These are phyloP conservation scores for Pangasianodon hypophthalmus DNA, from an alignment of 2,113 vertebrate genomes.

Conservation along the genomic window DNA sequence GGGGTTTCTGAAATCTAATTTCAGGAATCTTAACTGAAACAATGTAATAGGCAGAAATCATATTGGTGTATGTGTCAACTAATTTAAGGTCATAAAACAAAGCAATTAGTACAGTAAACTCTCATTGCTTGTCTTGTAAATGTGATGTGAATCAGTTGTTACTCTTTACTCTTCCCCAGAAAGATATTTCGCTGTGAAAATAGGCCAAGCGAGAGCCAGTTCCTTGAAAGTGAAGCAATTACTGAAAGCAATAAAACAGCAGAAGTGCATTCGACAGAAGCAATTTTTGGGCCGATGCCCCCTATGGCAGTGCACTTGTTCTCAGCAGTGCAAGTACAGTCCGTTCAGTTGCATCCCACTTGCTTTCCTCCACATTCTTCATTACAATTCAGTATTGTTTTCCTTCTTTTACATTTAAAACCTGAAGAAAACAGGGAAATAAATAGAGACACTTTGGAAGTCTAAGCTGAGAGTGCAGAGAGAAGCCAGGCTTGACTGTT, in stretches of 20 bases:
- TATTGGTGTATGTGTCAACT: background rate
- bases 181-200: slow-evolving; percentile 57
- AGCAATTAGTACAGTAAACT: slow-evolving; percentile 5
- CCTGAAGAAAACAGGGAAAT: slow-evolving; percentile 61
- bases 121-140: slow-evolving; percentile 50
- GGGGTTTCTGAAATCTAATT: background rate
- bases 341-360: slow-evolving; percentile 59
- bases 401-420: slow-evolving; percentile 55
- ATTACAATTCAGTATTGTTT: slow-evolving; percentile 69
- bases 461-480: slow-evolving; percentile 59
- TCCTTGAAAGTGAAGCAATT: slow-evolving; percentile 74
- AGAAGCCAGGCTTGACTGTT: slow-evolving; percentile 57
- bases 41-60: background rate
- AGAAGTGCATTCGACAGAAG: slow-evolving; percentile 74
- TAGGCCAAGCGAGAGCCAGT: slow-evolving; percentile 64
- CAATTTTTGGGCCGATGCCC: slow-evolving; percentile 68
- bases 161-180: slow-evolving; percentile 46
- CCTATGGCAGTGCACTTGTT: slow-evolving; percentile 69
- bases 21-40: background rate
- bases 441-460: slow-evolving; percentile 61
- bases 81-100: background rate
- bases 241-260: slow-evolving; percentile 73
- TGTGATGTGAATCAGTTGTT: slow-evolving; percentile 50
- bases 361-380: slow-evolving; percentile 60
- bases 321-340: slow-evolving; percentile 50